Percentiles rank a stretch among this genome's conserved stretches.
Evolutionary conservation across 35 echinoderm and acorn worm species (phyloP).

Genomic region (Lytechinus variegatus): DNA sequence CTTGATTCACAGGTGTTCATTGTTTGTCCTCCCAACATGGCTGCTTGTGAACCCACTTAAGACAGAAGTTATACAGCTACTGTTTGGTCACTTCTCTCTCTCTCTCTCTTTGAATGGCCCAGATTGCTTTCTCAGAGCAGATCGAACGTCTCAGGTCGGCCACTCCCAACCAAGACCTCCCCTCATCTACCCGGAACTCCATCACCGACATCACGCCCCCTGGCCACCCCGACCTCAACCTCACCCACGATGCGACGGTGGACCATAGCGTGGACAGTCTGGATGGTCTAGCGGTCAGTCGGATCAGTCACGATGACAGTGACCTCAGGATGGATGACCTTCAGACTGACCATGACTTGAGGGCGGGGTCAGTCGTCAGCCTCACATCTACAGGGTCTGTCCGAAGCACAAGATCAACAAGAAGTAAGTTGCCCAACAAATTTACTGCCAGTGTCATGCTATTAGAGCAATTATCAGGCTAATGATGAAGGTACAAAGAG

Average conservation of each 20-base stretch:
- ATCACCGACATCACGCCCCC: neutral
- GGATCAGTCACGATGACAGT: conserved; percentile 26
- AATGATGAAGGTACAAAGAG: no score
- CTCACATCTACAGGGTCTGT: conserved; percentile 45
- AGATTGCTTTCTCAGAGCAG: conserved; percentile 27
- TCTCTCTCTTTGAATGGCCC: neutral
- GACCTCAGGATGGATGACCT: conserved; percentile 71
- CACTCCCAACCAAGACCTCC: neutral
- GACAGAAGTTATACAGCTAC: no score
- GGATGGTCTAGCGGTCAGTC: conserved; percentile 43
- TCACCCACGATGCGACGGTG: neutral
- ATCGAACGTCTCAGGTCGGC: neutral
- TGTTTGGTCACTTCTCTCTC: neutral
- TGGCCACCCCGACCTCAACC: neutral
- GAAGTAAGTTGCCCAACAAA: conserved; percentile 18
- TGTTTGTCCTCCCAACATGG: no score
- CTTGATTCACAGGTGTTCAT: no score
- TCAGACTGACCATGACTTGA: conserved; percentile 1
- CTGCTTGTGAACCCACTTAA: no score
- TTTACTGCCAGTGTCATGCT: neutral
- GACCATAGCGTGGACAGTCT: conserved; percentile 57
- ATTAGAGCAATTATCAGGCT: no score
- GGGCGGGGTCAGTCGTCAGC: conserved; percentile 53
- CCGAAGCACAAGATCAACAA: conserved; percentile 28
- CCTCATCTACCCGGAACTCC: neutral